Evolutionary conservation across 2,888 invertebrate species (phyloP).

Genomic region (Tridacna gigas): DNA sequence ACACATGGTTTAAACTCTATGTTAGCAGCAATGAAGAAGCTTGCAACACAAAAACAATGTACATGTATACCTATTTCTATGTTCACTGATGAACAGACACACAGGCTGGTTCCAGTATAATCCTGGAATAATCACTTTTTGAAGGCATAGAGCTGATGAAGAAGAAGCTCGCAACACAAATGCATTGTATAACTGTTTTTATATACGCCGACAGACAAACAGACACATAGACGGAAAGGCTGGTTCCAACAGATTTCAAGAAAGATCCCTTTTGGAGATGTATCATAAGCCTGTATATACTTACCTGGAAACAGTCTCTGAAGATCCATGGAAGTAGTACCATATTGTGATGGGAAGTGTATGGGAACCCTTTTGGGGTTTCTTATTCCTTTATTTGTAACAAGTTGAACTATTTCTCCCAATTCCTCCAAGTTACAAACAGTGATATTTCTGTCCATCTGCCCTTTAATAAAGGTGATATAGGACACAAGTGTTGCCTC

Average conservation of each 20-base stretch:
- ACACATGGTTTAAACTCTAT: background rate
- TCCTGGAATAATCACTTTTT: too few species aligned
- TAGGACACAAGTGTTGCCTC: slow-evolving; percentile 77
- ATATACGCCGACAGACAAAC: background rate
- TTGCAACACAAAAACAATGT: background rate
- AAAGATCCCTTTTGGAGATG: background rate
- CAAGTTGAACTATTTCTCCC: slow-evolving; percentile 69
- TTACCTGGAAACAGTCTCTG: slow-evolving; percentile 73
- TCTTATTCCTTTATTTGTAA: slow-evolving; percentile 80
- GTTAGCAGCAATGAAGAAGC: background rate
- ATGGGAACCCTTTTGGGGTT: slow-evolving; percentile 71
- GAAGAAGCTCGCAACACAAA: too few species aligned
- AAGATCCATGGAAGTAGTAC: slow-evolving; percentile 72
- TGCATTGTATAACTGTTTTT: too few species aligned
- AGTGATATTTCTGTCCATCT: slow-evolving; percentile 70
- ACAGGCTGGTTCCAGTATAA: background rate
- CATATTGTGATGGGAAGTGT: slow-evolving; percentile 78
- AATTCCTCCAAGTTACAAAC: slow-evolving; percentile 77
- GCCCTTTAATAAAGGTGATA: slow-evolving; percentile 79
- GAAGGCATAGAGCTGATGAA: too few species aligned
- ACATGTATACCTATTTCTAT: background rate
- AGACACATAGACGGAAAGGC: background rate
- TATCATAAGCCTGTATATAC: background rate
- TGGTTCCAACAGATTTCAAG: background rate
- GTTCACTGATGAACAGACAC: background rate